Evolutionary conservation across 2,113 vertebrate species (phyloP), one percentile per base, ranked within the genome.

Genomic region (Hymenochirus boettgeri): DNA sequence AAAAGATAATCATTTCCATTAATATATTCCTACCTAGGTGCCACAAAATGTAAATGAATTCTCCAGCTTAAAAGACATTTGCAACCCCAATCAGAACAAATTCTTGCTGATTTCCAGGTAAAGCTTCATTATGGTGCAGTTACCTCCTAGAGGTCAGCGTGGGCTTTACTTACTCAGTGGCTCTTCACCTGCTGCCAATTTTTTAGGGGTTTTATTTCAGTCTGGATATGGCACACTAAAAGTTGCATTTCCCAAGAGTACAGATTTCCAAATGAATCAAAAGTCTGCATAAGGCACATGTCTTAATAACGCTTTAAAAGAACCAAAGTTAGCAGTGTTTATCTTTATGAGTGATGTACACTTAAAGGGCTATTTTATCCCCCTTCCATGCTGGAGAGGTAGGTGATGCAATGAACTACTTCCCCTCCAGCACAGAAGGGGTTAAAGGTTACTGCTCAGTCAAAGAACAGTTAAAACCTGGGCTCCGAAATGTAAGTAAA

Each of bases 211-310:
- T 42, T 60, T 72, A 50, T 60, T 56, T 47, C 75, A 69, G 80
- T 86, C 62, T 63, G n/a, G 76, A 65, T 89, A 88, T 90, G 88
- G 88, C 88, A 90, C 88, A 86, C 86, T 89, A 86, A 88, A 71
- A 75, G 76, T 80, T 76, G 78, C 81, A 75, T 77, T 71, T 18
- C 87, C 79, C 83, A 77, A 86, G 76, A 85, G 70, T 82, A 79
- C 12, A 50, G 65, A 69, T 82, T 81, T 82, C 76, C 79, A 79
- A 83, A 74, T 79, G 77, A 78, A 77, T 74, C 74, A 80, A 80
- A 82, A 85, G 82, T 88, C 77, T 82, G 73, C 80, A 83, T 90
- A 90, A 90, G 88, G 88, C 88, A 89, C 88, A 61, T 85, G 84
- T 90, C 82, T 86, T 80, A 70, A 85, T 82, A 86, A 78, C 81